These are phyloP conservation scores for Podarcis cretensis DNA, from an alignment of 2,113 vertebrate genomes.

Conservation along the genomic window DNA sequence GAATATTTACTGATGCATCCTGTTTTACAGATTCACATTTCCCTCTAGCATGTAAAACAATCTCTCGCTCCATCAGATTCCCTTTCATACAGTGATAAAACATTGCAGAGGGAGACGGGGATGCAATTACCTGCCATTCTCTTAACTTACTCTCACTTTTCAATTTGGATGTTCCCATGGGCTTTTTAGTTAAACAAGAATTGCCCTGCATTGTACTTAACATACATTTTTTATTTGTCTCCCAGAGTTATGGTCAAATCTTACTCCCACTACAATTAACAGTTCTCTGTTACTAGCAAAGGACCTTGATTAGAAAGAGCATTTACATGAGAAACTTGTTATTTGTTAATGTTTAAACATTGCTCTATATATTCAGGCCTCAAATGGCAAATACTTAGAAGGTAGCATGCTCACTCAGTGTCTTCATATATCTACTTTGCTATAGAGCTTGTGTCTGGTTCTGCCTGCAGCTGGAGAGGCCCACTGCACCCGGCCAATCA, in stretches of 20 bases:
- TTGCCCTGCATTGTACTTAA: neutral
- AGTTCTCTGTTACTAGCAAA: neutral
- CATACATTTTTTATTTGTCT: neutral
- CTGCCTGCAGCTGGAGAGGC: neutral
- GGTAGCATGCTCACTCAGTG: neutral
- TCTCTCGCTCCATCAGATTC: slow-evolving; percentile 55
- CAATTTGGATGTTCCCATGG: slow-evolving; percentile 9
- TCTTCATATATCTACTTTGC: neutral
- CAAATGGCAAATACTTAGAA: neutral
- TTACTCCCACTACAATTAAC: neutral
- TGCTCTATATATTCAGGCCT: neutral
- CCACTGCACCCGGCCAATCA: neutral
- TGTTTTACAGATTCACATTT: slow-evolving; percentile 43
- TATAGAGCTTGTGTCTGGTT: neutral
- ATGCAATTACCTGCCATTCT: slow-evolving; percentile 30
- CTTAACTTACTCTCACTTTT: slow-evolving; percentile 5
- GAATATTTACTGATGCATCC: slow-evolving; percentile 59
- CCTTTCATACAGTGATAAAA: slow-evolving; percentile 32
- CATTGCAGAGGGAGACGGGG: neutral
- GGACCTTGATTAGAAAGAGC: neutral
- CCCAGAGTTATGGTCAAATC: neutral
- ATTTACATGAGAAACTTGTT: neutral
- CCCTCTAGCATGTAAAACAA: slow-evolving; percentile 51
- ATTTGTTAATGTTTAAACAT: neutral
- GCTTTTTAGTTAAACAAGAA: slow-evolving; percentile 9